Conservation (phyloP, 2,888 invertebrate genomes). For the Marasmarcha lunaedactyla region DNA sequence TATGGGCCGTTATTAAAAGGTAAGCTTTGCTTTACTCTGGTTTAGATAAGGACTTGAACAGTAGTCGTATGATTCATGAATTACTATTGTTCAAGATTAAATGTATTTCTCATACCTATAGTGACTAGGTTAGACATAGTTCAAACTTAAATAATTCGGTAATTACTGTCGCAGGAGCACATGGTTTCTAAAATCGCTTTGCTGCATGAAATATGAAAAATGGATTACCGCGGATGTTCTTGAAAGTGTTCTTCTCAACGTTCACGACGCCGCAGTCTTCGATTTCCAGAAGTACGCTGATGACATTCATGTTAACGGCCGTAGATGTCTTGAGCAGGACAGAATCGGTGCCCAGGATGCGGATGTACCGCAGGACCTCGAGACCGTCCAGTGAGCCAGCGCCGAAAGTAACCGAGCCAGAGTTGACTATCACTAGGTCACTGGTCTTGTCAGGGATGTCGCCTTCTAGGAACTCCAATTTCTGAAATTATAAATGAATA, state of each 20-base stretch:
- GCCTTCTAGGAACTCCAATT: constrained; percentile 50
- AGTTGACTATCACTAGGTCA: constrained; percentile 70
- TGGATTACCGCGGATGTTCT: constrained; percentile 69
- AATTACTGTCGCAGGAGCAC: too few species aligned
- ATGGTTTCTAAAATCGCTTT: too few species aligned
- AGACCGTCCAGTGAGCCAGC: constrained; percentile 68
- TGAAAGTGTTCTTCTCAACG: constrained; percentile 74
- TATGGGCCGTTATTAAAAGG: too few species aligned
- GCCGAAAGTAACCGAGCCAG: constrained; percentile 37
- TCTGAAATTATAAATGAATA: constrained; percentile 47
- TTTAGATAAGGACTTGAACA: too few species aligned
- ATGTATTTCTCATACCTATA: too few species aligned
- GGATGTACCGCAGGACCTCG: constrained; percentile 64
- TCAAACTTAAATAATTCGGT: too few species aligned
- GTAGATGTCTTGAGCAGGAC: constrained; percentile 70
- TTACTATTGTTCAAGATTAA: too few species aligned
- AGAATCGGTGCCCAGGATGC: constrained; percentile 59
- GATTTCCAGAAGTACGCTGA: constrained; percentile 72
- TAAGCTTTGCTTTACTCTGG: too few species aligned
- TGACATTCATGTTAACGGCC: constrained; percentile 71
- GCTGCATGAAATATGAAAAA: too few species aligned
- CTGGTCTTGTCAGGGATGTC: constrained; percentile 70
- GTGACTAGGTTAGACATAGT: too few species aligned
- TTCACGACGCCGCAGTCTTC: constrained; percentile 69
- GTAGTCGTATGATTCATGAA: too few species aligned